Conservation (phyloP, 1,140 invertebrate species). For the Chironomus striatipennis region DNA sequence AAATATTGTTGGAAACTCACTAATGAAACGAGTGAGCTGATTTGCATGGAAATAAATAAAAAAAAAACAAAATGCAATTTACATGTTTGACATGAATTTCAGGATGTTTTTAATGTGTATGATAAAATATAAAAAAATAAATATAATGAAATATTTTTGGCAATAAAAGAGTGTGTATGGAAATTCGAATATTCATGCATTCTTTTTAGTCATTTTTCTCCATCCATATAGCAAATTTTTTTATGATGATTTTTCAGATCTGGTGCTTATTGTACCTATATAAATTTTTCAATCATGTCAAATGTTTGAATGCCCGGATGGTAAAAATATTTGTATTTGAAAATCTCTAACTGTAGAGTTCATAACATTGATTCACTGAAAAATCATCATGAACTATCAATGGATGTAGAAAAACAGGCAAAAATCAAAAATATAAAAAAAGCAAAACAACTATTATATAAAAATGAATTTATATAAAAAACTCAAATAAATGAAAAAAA, state of each 20-base stretch:
- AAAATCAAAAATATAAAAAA: no score
- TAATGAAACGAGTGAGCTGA: neutral
- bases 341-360: no score
- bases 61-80: neutral
- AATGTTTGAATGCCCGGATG: no score
- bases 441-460: no score
- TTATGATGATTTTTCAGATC: neutral
- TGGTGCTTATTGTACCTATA: no score
- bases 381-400: no score
- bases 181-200: neutral
- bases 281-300: no score
- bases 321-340: no score
- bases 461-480: no score
- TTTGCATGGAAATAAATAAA: neutral
- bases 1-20: neutral
- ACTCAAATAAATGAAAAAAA: no score
- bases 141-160: neutral
- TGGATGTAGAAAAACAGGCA: no score
- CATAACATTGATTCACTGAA: no score
- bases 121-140: neutral
- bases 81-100: neutral
- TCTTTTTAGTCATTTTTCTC: neutral
- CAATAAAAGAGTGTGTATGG: neutral
- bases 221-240: neutral
- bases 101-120: slow-evolving; percentile 13